These are phyloP conservation scores for Stenurella melanura DNA, from an alignment of 2,888 invertebrate genomes.

Conservation along the genomic window DNA sequence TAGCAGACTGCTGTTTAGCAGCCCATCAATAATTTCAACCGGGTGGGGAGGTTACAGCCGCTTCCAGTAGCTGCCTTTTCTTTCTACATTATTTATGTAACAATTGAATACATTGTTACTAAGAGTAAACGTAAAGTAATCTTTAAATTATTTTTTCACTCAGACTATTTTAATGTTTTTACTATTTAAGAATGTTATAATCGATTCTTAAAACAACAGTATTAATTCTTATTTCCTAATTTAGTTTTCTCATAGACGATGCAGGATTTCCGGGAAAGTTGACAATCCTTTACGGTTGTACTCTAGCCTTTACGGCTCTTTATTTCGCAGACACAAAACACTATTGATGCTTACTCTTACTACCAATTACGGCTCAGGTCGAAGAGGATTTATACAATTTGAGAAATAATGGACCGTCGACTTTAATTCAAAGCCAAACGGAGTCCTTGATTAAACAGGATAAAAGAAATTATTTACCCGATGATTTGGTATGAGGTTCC, in stretches of 20 bases:
- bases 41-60: no score
- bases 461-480: not conserved
- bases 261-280: not conserved
- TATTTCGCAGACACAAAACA: constrained; percentile 1
- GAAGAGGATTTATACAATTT: constrained; percentile 18
- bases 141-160: no score
- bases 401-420: constrained; percentile 15
- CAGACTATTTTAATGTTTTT: no score
- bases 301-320: not conserved
- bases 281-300: not conserved
- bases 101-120: no score
- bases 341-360: constrained; percentile 20
- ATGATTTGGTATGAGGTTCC: not conserved
- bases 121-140: no score
- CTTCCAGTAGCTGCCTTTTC: no score
- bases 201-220: no score
- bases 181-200: no score
- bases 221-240: no score
- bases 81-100: no score
- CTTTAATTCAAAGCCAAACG: constrained; percentile 13
- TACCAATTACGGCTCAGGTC: constrained; percentile 21
- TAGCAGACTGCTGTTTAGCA: no score
- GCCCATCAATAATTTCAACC: no score
- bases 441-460: not conserved
- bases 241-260: not conserved